These are phyloP conservation scores for Diuraphis noxia DNA, from an alignment of 1,140 invertebrate species.

Conservation along the genomic window DNA sequence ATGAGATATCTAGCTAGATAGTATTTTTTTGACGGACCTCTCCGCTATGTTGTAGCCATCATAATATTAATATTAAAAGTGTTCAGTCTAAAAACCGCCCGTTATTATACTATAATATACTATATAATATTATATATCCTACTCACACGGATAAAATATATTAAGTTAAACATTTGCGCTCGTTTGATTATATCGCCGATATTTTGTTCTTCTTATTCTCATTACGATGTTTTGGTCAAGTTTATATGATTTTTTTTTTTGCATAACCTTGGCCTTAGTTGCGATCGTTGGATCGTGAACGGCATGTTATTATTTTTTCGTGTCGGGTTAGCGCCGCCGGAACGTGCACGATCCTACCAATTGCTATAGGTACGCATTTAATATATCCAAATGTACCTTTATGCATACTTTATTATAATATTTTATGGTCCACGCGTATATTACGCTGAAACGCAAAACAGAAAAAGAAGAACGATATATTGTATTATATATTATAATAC, in stretches of 20 bases:
- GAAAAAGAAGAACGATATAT: neutral
- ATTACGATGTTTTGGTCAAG: neutral
- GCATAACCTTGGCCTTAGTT: slow-evolving; percentile 33
- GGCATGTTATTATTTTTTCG: neutral
- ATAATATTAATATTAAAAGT: neutral
- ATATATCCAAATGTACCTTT: neutral
- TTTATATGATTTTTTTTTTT: neutral
- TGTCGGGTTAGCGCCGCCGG: neutral
- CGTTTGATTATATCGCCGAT: neutral
- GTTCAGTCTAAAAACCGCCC: neutral
- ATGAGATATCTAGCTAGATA: too few relatives aligned
- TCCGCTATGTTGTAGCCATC: neutral
- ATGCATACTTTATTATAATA: neutral
- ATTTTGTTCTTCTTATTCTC: neutral
- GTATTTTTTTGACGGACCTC: neutral
- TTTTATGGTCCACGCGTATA: too few relatives aligned
- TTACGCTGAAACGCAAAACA: neutral
- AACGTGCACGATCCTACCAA: neutral
- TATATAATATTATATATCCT: neutral
- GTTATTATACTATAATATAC: neutral
- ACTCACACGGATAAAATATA: neutral
- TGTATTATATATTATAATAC: neutral
- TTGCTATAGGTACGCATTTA: neutral
- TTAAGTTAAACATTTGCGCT: neutral
- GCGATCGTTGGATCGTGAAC: neutral